phyloP scores from a whole-genome alignment of 53 echinoderm and acorn worm genomes.

The Holothuria scabra region DNA sequence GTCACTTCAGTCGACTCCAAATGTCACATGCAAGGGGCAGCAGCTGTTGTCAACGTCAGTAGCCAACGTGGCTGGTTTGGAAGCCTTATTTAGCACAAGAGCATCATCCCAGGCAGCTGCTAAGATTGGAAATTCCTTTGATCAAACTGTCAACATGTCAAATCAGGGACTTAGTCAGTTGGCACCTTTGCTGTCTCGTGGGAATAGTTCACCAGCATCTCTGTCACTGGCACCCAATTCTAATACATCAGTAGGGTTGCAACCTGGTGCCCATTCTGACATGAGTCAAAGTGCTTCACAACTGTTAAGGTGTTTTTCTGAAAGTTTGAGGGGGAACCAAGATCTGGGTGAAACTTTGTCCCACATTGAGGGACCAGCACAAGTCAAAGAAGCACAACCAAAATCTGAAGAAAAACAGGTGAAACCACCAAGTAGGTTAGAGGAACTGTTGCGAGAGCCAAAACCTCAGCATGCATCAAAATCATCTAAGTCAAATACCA shows the following conservation, averaged over 20 bases:
- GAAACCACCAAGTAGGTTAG: conserved; percentile 7
- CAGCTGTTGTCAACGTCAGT: not conserved
- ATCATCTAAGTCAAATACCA: not conserved
- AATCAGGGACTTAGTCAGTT: not conserved
- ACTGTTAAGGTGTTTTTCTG: conserved; percentile 1
- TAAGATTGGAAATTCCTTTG: not conserved
- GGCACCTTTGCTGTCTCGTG: conserved; percentile 16
- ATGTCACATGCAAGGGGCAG: not conserved
- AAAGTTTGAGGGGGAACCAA: not conserved
- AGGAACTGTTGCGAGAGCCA: conserved; percentile 26
- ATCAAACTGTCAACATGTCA: not conserved
- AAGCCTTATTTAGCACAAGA: conserved; percentile 11
- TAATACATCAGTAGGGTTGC: not conserved
- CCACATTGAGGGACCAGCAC: not conserved
- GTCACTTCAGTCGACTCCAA: not conserved
- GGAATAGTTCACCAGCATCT: conserved; percentile 10
- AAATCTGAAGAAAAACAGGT: conserved; percentile 5
- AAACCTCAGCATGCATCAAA: not conserved
- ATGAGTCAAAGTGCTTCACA: conserved; percentile 19
- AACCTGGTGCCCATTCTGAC: not conserved
- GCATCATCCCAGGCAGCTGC: conserved; percentile 3
- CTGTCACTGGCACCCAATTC: not conserved
- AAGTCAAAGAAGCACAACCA: conserved; percentile 12
- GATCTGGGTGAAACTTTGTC: not conserved
- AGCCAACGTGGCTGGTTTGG: not conserved